Percentiles rank a stretch among this genome's conserved stretches.
phyloP scores from a whole-genome alignment of 2,113 vertebrate species.

The Antigone vipio region DNA sequence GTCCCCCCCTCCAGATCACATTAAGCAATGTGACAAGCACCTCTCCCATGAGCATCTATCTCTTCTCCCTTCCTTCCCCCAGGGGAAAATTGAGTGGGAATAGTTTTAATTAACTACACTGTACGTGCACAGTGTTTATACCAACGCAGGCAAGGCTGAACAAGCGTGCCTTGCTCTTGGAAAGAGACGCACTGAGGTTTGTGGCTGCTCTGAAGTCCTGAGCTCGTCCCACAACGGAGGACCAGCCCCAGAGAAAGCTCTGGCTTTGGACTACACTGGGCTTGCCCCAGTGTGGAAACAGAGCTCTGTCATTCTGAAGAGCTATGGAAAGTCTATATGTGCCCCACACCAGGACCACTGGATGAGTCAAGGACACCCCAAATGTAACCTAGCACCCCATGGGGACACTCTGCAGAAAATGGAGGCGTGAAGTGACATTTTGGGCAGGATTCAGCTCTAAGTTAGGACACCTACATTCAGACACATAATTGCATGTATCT shows the following conservation, averaged over 20 bases:
- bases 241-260: not conserved
- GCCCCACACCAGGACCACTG: not conserved
- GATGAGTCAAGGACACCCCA: too few species aligned
- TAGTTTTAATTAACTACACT: slow-evolving; percentile 52
- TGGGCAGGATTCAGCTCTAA: not conserved
- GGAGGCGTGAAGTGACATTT: not conserved
- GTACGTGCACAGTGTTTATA: not conserved
- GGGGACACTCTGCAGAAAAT: not conserved
- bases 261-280: not conserved
- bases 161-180: slow-evolving; percentile 2
- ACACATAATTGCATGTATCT: not conserved
- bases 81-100: slow-evolving; percentile 37
- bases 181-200: slow-evolving; percentile 11
- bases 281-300: not conserved
- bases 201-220: slow-evolving; percentile 40
- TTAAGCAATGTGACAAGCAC: not conserved
- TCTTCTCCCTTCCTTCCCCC: slow-evolving; percentile 23
- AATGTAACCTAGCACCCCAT: not conserved
- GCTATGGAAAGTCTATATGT: fast-evolving
- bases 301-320: not conserved
- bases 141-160: slow-evolving; percentile 36
- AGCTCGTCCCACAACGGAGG: not conserved
- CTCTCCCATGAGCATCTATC: slow-evolving; percentile 25
- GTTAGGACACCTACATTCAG: not conserved
- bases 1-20: not conserved